Evolutionary conservation across 2,113 vertebrate species (phyloP).

Genomic region (Sterrhoptilus dennistouni): DNA sequence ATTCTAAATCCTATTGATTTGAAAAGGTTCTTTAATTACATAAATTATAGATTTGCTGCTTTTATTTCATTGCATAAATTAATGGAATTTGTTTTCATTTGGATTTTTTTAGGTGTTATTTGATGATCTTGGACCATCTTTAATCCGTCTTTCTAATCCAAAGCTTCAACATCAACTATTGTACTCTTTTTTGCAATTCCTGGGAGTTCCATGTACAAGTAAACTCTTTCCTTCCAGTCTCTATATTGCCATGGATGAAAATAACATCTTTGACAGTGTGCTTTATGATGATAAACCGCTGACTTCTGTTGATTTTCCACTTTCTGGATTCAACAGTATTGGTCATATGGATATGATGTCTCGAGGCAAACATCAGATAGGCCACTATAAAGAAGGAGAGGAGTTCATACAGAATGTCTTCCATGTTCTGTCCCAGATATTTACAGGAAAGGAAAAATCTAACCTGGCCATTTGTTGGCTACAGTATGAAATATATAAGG

Average conservation of each 20-base stretch:
- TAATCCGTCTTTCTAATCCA: constrained; percentile 80
- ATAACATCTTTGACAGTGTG: constrained; percentile 73
- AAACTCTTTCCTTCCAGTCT: constrained; percentile 66
- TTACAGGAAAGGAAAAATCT: constrained; percentile 76
- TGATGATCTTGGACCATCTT: constrained; percentile 90
- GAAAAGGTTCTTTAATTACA: background rate
- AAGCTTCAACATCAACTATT: constrained; percentile 79
- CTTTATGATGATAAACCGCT: constrained; percentile 74
- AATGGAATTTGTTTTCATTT: background rate
- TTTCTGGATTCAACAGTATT: constrained; percentile 77
- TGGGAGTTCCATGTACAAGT: constrained; percentile 82
- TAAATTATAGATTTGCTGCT: background rate
- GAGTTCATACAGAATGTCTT: constrained; percentile 86
- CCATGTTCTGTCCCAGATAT: constrained; percentile 74
- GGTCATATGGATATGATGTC: constrained; percentile 81
- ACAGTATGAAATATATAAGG: constrained; percentile 92
- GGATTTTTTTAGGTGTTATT: constrained; percentile 84
- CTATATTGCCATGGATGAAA: constrained; percentile 84
- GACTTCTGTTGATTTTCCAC: constrained; percentile 67
- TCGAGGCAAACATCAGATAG: constrained; percentile 66
- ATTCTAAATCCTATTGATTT: background rate
- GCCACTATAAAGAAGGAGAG: constrained; percentile 86
- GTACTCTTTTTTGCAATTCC: constrained; percentile 85
- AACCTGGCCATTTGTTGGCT: constrained; percentile 82
- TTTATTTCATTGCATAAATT: background rate